Evolutionary conservation across 2,113 vertebrate genomes (phyloP), one percentile per base, ranked within the genome.

Genomic region (Cygnus atratus): DNA sequence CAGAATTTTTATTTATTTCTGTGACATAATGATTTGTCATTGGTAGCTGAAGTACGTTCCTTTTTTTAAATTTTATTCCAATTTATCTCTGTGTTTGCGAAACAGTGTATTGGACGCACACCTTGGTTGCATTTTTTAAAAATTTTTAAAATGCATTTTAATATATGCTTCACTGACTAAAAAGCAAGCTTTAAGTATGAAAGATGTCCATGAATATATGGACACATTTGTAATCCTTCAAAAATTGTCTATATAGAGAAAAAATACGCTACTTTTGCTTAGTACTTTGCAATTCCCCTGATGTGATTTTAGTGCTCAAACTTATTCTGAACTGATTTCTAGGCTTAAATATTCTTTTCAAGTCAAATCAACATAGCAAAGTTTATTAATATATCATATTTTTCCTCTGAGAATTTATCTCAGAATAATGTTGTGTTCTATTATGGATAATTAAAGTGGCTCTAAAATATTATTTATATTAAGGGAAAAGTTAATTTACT

Each of bases 1-100:
- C 66, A 75, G 83, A 72, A 75, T 71, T 93, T 94, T 71, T 86
- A 75, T 90, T 90, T 43, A 95, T 93, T 92, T 67, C 31, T 67
- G 52, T 84, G 84, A 84, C 61, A 39, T 57, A 29, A 63, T 48
- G 52, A 77, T 67, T 29, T 22, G n/a, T 33, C 31, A n/a, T 81
- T 59, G 76, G 46, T 55, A 74, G 55, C 28, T 55, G 48, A 94
- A 84, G 84, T 28, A 11, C 11, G 21, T 88, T 90, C 78, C 7
- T 79, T 48, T 5, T 62, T 68, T 63, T 21, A 10, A 21, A 48
- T 26, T 94, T 82, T 41, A 16, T 54, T 33, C 25, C n/a, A 90
- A 37, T 58, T 15, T 82, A 84, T 91, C 61, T 87, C 75, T 61
- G 3, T 22, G 29, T 46, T 87, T 80, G 52, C n/a, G 67, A 77